Evolutionary conservation across 2,888 invertebrate species (phyloP), one percentile per base, ranked within the genome.

Genomic region (Emmelina monodactyla): DNA sequence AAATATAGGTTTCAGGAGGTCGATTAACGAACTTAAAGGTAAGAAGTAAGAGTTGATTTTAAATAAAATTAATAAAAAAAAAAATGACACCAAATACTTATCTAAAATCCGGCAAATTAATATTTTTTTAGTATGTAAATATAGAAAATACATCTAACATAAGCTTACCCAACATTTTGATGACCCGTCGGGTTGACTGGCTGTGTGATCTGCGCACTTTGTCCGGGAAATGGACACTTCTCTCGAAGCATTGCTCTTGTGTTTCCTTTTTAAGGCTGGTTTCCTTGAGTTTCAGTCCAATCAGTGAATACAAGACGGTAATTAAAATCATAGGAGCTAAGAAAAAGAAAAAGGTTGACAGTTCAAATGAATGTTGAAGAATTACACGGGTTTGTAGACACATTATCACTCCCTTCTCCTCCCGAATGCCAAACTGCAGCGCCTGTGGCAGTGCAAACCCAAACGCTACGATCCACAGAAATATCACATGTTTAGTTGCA

Each of bases 381-480:
- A 84, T 73, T 1, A 79, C 65, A 36, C 64, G 54, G 9, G 76
- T 80, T 43, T 83, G 81, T 6, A 81, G 56, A 44, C 79, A 85
- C 67, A 81, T 70, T 1, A 53, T 53, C 6, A 79, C 72, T 3
- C 73, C 73, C 2, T 47, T 55, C 38, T 64, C 53, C n/a, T 55
- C 49, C 37, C 63, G 52, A 47, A 84, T 51, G 33, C 83, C 67
- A 47, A 83, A 63, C 19, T 71, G 59, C 28, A 79, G 51, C 7
- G 72, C 91, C 57, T 89, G 89, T 0, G 91, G 91, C 29, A 89
- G 69, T 0, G 91, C 92, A 51, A 89, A 67, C 41, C 85, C 78
- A 45, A 93, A 66, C 0, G 94, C 88, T 1, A 87, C 70, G 34
- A 91, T 57, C 96, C 96, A 97, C 42, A 95, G 85, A 28, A 85